Evolutionary conservation across 2,797 vertebrate species (phyloP), one percentile per base, ranked within the genome.

Genomic region (Muscicapa striata): DNA sequence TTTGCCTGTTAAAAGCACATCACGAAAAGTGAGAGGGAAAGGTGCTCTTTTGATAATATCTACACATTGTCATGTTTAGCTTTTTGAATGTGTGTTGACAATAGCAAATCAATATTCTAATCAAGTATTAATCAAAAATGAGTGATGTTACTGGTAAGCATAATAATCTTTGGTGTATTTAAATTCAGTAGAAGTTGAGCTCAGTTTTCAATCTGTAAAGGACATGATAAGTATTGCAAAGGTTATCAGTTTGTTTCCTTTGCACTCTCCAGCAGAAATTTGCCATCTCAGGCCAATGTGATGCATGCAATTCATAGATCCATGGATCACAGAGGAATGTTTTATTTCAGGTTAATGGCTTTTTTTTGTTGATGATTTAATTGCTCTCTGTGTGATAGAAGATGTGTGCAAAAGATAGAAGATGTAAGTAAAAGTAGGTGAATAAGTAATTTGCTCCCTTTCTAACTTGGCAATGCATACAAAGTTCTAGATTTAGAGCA

Each of bases 241-340:
- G 10, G 9, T 6, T 34, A 43, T 9, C n/a, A 54, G 3, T 10
- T 73, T 66, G 10, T 30, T 81, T 73, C 22, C 75, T 87, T 80
- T 38, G 63, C 20, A 29, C 12, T 89, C 22, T 55, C 15, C 52
- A 49, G 24, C 45, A 54, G 40, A 26, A 66, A 84, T 63, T 46
- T 1, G 1, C n/a, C 21, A 5, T 67, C 64, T 52, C 30, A 61
- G 19, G 79, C 21, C n/a, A 21, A 13, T 5, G 13, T 13, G 23
- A 38, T 46, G 16, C 4, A 26, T 13, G 4, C 0, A 0, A 34
- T 63, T 58, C 38, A 41, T 8, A 70, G 24, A 41, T 49, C 14
- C 17, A 32, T n/a, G n/a, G 38, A 40, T 72, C 24, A 20, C 7
- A 58, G 29, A 4, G 3, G 45, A 55, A 69, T 13, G 10, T 5